Evolutionary conservation across 2,113 vertebrate species (phyloP).

Genomic region (Ariopsis seemanni): DNA sequence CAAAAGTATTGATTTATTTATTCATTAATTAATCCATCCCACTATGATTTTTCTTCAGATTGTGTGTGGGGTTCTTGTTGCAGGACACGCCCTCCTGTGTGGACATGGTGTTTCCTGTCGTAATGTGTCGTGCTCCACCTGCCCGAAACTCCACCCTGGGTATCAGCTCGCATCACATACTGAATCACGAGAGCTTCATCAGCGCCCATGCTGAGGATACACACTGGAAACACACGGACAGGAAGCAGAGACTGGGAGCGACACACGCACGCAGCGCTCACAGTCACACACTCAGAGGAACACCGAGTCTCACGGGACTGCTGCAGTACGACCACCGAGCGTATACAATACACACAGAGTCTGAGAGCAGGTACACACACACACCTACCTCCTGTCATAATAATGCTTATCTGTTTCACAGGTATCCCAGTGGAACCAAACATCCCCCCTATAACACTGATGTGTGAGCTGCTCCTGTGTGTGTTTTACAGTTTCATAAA

Average conservation of each 20-base stretch:
- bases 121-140: constrained; percentile 62
- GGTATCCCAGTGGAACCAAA: constrained; percentile 62
- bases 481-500: neutral
- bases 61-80: neutral
- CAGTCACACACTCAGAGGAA: constrained; percentile 68
- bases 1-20: neutral
- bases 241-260: constrained; percentile 66
- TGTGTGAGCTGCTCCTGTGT: neutral
- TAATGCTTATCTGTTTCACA: constrained; percentile 50
- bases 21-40: neutral
- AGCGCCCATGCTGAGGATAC: constrained; percentile 66
- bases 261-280: constrained; percentile 63
- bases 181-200: constrained; percentile 61
- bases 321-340: constrained; percentile 58
- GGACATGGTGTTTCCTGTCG: constrained; percentile 65
- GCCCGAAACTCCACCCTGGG: constrained; percentile 66
- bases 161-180: constrained; percentile 63
- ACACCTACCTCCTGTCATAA: neutral
- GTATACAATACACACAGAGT: constrained; percentile 39
- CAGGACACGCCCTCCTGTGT: constrained; percentile 4
- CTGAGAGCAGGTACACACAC: constrained; percentile 27
- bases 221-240: constrained; percentile 66
- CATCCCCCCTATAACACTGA: constrained; percentile 34
- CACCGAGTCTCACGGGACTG: constrained; percentile 61
- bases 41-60: neutral